Base-by-base conservation (phyloP, 2,113 vertebrate genomes). In the Ovibos moschatus region DNA sequence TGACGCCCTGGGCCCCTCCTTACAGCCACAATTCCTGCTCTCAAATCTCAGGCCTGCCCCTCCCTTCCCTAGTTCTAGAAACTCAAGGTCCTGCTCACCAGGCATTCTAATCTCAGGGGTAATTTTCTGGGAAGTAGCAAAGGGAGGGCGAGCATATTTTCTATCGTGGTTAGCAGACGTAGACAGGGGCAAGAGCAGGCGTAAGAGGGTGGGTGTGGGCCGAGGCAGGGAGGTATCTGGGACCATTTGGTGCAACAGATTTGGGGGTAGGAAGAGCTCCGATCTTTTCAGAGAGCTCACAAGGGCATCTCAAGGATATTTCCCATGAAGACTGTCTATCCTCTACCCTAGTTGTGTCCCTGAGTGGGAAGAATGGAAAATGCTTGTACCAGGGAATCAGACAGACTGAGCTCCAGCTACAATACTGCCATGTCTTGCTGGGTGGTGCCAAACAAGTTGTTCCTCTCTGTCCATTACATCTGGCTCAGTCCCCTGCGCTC, bases 61-160 rank as follows among this genome's bases (percentile, higher is more conserved):
- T 60, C 25, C 92, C 47, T 74, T 51, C 67, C 27, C 17, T 16
- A 60, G 87, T 67, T 91, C 95, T 90, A 87, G 88, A 94, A 93
- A 88, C 60, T 83, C 81, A 33, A 79, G 64, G 40, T 36, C 58
- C 93, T 53, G 55, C 50, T 62, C 92, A 33, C 45, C 43, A 67
- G 47, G 23, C 82, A n/a, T 36, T n/a, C 28, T 60, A 57, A 60
- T 93, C 91, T 45, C 76, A 55, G 43, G 74, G 71, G 83, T 67
- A 36, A 94, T 96, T 95, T 93, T 90, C 78, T 30, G 67, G 55
- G 50, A 67, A 95, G 71, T 87, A 93, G 57, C 55, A 23, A 43
- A 76, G 67, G 76, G 60, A 78, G 36, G 16, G 1, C 1, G 16
- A 82, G 60, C 71, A 89, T 60, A 76, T 82, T 85, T 97, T 88